Conservation (phyloP, 2,888 invertebrate species). For the Pheosia gnoma region DNA sequence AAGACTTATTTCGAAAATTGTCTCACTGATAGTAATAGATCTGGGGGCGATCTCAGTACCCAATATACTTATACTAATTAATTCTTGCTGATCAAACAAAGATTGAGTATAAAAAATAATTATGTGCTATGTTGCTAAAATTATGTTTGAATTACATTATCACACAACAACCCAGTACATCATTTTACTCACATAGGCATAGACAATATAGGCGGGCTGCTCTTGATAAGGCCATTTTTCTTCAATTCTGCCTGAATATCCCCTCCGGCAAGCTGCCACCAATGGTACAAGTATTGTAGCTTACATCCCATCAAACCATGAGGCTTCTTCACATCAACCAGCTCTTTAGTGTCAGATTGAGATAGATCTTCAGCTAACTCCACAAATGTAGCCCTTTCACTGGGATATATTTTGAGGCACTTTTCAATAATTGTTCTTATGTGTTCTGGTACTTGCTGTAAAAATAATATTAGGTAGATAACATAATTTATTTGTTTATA, state of each 20-base stretch:
- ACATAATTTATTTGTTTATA: too few species aligned
- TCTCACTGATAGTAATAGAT: too few species aligned
- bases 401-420: constrained; percentile 88
- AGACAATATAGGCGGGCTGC: constrained; percentile 91
- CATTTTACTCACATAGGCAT: constrained; percentile 86
- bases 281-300: constrained; percentile 94
- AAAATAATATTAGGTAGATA: constrained; percentile 11
- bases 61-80: too few species aligned
- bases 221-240: constrained; percentile 95
- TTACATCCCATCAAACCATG: constrained; percentile 79
- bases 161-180: too few species aligned
- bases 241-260: constrained; percentile 95
- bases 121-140: too few species aligned
- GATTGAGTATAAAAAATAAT: too few species aligned
- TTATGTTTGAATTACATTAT: too few species aligned
- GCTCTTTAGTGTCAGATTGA: constrained; percentile 61
- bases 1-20: too few species aligned
- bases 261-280: constrained; percentile 98
- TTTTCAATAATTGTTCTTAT: constrained; percentile 86
- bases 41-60: too few species aligned
- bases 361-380: constrained; percentile 82
- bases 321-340: constrained; percentile 72
- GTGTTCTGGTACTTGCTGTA: constrained; percentile 84
- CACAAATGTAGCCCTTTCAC: constrained; percentile 79
- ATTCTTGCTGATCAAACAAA: too few species aligned